Percentiles rank a stretch among this genome's conserved stretches.
Conservation (phyloP, 2,797 vertebrate genomes). For the Oreochromis mossambicus region DNA sequence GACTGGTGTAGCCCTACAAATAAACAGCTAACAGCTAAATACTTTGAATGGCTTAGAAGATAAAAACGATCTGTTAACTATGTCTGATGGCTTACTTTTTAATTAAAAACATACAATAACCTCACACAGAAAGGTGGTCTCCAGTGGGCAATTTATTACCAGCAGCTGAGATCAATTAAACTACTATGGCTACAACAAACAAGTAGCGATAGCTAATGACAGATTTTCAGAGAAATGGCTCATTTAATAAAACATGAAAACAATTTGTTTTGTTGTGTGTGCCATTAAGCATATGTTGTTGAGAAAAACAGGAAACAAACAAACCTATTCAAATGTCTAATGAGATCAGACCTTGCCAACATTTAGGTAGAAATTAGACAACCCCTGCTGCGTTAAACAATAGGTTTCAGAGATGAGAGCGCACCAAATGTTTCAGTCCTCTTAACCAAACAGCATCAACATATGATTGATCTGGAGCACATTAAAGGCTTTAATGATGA, state of each 20-base stretch:
- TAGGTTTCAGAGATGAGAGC: background rate
- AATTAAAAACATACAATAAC: background rate
- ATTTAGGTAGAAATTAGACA: background rate
- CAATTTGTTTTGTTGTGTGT: background rate
- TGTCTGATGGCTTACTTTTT: background rate
- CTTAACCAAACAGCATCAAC: background rate
- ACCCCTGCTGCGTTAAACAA: background rate
- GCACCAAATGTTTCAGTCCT: background rate
- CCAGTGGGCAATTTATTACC: background rate
- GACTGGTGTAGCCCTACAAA: background rate
- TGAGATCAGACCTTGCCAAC: background rate
- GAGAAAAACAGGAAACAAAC: constrained; percentile 1
- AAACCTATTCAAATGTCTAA: background rate
- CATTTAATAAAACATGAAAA: background rate
- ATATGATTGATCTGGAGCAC: background rate
- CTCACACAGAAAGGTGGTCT: background rate
- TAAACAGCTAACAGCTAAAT: background rate
- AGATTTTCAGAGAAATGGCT: background rate
- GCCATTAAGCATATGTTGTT: background rate
- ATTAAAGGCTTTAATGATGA: background rate
- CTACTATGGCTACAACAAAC: background rate
- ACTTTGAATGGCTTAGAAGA: background rate
- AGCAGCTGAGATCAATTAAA: background rate
- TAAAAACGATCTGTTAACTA: background rate
- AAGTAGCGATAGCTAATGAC: background rate